These are phyloP conservation scores for Leptopilina clavipes DNA, from an alignment of 1,140 invertebrate species.

Conservation along the genomic window DNA sequence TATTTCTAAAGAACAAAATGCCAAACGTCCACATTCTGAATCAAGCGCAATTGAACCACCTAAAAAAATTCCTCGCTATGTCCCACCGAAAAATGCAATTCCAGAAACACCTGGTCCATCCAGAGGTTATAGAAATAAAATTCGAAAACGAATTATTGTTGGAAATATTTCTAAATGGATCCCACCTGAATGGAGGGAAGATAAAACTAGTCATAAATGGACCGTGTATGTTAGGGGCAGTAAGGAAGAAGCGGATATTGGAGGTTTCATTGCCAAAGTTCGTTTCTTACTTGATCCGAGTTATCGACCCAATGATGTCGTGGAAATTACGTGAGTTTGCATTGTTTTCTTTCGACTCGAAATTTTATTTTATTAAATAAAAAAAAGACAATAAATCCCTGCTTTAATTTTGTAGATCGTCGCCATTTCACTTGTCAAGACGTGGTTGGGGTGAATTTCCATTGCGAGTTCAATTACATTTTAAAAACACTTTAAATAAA, in stretches of 20 bases:
- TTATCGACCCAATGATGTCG: conserved; percentile 90
- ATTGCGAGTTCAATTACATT: conserved; percentile 86
- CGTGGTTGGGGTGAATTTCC: conserved; percentile 95
- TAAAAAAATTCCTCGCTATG: conserved; percentile 69
- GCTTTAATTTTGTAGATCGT: conserved; percentile 72
- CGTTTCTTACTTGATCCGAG: conserved; percentile 89
- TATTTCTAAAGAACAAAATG: conserved; percentile 35
- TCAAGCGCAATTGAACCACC: conserved; percentile 44
- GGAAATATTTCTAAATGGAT: conserved; percentile 93
- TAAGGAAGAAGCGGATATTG: conserved; percentile 78
- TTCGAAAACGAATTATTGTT: conserved; percentile 76
- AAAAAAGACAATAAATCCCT: background rate
- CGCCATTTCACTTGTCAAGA: conserved; percentile 88
- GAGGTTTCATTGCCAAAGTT: conserved; percentile 83
- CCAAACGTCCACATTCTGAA: conserved; percentile 40
- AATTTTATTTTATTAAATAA: too few species aligned
- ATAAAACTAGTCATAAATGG: conserved; percentile 91
- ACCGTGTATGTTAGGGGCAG: conserved; percentile 88
- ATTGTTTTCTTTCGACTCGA: too few species aligned
- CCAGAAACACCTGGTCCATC: conserved; percentile 56
- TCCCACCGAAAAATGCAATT: conserved; percentile 65
- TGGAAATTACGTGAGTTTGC: conserved; percentile 83
- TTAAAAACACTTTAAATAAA: conserved; percentile 84
- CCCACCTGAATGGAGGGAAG: conserved; percentile 79
- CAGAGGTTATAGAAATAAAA: conserved; percentile 65